Base-by-base conservation (phyloP, 2,888 invertebrate species). In the Drosophila paranaensis region DNA sequence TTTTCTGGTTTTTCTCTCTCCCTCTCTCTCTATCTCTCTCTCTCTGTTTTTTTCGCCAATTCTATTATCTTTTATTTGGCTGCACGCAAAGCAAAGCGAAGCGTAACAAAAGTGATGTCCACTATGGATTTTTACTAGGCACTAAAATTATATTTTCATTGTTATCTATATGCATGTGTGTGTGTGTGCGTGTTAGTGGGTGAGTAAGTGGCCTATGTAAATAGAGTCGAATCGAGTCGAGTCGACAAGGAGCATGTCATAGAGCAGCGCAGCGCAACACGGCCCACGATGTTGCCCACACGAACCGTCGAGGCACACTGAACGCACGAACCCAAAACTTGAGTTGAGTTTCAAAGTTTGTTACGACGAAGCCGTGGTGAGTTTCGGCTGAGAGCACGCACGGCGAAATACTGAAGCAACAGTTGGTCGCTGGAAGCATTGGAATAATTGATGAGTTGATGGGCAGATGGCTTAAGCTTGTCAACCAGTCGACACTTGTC, bases 101-200 rank as follows among this genome's bases (percentile, higher is more conserved):
- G 81, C 79, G 82, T 71, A 80, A 80, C 85, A 80, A 82, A 75
- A 71, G 56, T 77, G 65, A 74, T 82, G 82, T 73, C 76, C 76
- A 76, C 68, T 68, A 82, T 75, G 77, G 88, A 88, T 84, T 87
- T 86, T 84, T 84, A 87, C 75, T 79, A 71, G 77, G 75, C 77
- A 82, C 74, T 84, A 77, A 84, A 88, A 84, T 79, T 87, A 79
- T 82, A 88, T 78, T 80, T 86, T 84, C 79, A 87, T 84, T 84
- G 84, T 74, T 87, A 77, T 77, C 60, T 74, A 48, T 55, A 57
- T 65, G 57, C 48, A 42, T 27, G 56, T 33, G 54, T 60, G 42
- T 58, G 53, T 63, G 51, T n/a, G 55, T 39, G 43, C 16, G 57
- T 14, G 33, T 3, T 20, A 20, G 16, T 37, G 53, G 8, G 14